Percentiles rank a stretch among this genome's conserved stretches.
Evolutionary conservation across 1,140 invertebrate genomes (phyloP).

Genomic region (Sarcophaga peregrina): DNA sequence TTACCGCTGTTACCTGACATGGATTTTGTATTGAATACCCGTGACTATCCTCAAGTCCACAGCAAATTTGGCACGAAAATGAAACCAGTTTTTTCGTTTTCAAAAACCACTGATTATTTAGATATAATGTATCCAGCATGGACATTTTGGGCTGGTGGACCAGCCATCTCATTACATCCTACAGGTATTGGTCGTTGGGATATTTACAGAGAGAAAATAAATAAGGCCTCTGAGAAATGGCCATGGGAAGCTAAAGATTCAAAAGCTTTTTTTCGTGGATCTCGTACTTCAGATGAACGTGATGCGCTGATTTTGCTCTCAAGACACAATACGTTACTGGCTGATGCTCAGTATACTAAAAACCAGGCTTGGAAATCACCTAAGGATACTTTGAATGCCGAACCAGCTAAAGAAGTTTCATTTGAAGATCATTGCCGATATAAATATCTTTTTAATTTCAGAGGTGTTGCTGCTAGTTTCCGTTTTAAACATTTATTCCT

Average conservation of each 20-base stretch:
- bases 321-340: conserved; percentile 79
- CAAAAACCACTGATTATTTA: conserved; percentile 86
- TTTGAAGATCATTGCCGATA: conserved; percentile 94
- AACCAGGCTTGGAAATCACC: conserved; percentile 98
- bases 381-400: conserved; percentile 85
- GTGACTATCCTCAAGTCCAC: conserved; percentile 89
- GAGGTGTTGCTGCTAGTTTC: conserved; percentile 97
- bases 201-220: conserved; percentile 78
- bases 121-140: conserved; percentile 98
- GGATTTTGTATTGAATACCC: conserved; percentile 89
- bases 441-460: conserved; percentile 96
- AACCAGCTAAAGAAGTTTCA: conserved; percentile 87
- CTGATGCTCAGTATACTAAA: conserved; percentile 95
- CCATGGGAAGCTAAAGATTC: conserved; percentile 83
- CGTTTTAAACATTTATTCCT: conserved; percentile 96
- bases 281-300: conserved; percentile 89
- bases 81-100: conserved; percentile 94
- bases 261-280: conserved; percentile 92
- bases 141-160: conserved; percentile 98
- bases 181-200: conserved; percentile 95
- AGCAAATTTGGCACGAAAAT: conserved; percentile 53
- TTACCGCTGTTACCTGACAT: conserved; percentile 81
- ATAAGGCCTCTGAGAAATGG: conserved; percentile 74
- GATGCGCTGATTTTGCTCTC: conserved; percentile 91
- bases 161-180: conserved; percentile 93